Evolutionary conservation across 2,113 vertebrate species (phyloP).

Genomic region (Bucco capensis): DNA sequence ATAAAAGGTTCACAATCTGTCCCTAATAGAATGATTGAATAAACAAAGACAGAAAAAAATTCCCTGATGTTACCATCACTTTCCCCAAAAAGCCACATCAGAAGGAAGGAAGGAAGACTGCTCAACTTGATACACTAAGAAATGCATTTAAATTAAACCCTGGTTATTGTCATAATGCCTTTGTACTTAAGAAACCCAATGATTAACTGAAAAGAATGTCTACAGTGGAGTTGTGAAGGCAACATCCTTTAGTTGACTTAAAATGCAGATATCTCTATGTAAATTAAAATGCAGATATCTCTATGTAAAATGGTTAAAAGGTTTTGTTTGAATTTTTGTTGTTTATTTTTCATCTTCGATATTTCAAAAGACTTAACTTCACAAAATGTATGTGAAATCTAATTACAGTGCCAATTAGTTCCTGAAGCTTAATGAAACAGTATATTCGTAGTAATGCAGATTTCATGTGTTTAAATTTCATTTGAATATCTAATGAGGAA

Average conservation of each 20-base stretch:
- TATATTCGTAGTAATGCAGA: background rate
- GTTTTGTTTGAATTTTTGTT: background rate
- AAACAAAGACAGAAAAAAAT: background rate
- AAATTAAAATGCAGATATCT: background rate
- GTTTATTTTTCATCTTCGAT: background rate
- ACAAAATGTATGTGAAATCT: background rate
- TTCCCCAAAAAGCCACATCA: background rate
- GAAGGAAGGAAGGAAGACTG: background rate
- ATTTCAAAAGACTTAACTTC: background rate
- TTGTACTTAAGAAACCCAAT: background rate
- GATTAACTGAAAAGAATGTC: background rate
- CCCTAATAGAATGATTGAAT: background rate
- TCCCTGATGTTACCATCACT: background rate
- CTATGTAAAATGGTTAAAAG: background rate
- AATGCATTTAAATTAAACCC: slow-evolving; percentile 1
- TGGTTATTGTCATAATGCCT: background rate
- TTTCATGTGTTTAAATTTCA: background rate
- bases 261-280: background rate
- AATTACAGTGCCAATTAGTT: background rate
- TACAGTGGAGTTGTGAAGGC: background rate
- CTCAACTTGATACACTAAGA: background rate
- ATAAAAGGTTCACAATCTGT: background rate
- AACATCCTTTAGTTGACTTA: background rate
- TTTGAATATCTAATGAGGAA: slow-evolving; percentile 12
- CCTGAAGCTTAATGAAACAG: slow-evolving; percentile 30